These are phyloP conservation scores for Timandra comae DNA, from an alignment of 2,888 invertebrate genomes.

Conservation along the genomic window DNA sequence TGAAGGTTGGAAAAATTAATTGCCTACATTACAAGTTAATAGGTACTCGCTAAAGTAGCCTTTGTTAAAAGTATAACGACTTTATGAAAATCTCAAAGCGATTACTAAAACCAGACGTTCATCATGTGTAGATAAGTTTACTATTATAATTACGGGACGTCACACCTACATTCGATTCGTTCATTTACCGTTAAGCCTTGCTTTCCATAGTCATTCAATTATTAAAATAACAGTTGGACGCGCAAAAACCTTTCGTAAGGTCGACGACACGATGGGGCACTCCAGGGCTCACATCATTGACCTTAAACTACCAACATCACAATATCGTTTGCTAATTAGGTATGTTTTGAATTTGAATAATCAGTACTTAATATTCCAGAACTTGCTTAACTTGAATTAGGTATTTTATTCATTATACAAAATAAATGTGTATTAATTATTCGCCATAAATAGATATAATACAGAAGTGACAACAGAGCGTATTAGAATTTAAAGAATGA, in stretches of 20 bases:
- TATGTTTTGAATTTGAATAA: too few relatives aligned
- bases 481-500: too few relatives aligned
- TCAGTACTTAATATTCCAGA: too few relatives aligned
- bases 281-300: conserved; percentile 69
- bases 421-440: too few relatives aligned
- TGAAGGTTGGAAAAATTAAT: conserved; percentile 48
- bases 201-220: conserved; percentile 70
- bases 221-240: conserved; percentile 67
- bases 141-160: conserved; percentile 24
- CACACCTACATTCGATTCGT: conserved; percentile 38
- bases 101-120: conserved; percentile 6
- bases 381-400: too few relatives aligned
- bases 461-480: too few relatives aligned
- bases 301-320: conserved; percentile 46
- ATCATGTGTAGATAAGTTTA: conserved; percentile 14
- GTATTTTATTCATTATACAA: too few relatives aligned
- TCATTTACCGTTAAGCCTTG: conserved; percentile 44
- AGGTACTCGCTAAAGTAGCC: background rate
- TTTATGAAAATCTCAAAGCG: conserved; percentile 5
- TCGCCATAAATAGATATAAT: too few relatives aligned
- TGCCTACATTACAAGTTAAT: too few relatives aligned
- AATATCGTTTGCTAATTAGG: too few relatives aligned
- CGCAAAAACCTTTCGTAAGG: conserved; percentile 69
- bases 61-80: conserved; percentile 6
- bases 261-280: conserved; percentile 70